Evolutionary conservation across 2,797 vertebrate species (phyloP), one percentile per base, ranked within the genome.

Genomic region (Buphagus erythrorhynchus): DNA sequence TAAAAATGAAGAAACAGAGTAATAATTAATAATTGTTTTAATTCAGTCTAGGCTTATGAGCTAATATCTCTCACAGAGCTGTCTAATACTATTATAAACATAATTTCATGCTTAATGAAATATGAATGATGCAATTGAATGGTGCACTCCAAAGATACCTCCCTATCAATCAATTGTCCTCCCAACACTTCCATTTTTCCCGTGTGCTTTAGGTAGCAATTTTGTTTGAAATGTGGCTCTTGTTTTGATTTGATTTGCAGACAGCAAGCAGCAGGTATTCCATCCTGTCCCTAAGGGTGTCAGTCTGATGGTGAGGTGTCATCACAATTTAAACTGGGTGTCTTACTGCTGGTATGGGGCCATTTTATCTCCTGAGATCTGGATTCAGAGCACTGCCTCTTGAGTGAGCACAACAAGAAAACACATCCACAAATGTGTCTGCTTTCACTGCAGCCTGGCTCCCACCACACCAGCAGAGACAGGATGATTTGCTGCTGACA

Each of bases 61-160:
- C 90, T 93, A 86, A 73, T 96, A 82, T 86, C 51, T 73, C 87
- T 88, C 90, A 68, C 69, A 71, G 45, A 95, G 68, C 81, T 92
- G 76, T 91, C 89, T 94, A 92, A 95, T 77, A 80, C 71, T 86
- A 96, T 96, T 94, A 93, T 94, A 96, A 97, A 96, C 92, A 95
- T 78, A 79, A 97, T 96, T 97, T 97, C 87, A 84, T 69, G 85
- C 93, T 92, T 95, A 97, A 95, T 96, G 90, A 95, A 92, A 95
- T 95, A 94, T 86, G 94, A 97, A 96, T 96, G 81, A 91, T 93
- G 77, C 78, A 77, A 80, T 58, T 93, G 92, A 96, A 72, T 88
- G 73, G 61, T 57, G 76, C 31, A 55, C 63, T 90, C 49, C 48
- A 94, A 93, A 93, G 88, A 88, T 26, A 73, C 66, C 40, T 72